phyloP scores from a whole-genome alignment of 2,888 invertebrate species.

The Chloromyia formosa region DNA sequence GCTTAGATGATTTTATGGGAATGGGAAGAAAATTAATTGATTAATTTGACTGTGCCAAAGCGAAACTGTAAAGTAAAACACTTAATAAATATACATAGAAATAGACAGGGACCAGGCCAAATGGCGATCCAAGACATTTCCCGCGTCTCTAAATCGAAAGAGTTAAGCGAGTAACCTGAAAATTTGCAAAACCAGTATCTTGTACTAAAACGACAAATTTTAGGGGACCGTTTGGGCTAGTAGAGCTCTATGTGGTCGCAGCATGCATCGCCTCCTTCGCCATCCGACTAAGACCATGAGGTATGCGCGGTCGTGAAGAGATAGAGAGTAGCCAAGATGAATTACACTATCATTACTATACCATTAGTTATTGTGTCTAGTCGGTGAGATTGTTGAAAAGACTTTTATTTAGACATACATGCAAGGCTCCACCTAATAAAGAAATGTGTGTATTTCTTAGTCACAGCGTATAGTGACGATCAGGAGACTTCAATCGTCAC shows the following conservation, averaged over 20 bases:
- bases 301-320: neutral
- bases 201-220: neutral
- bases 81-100: conserved; percentile 1
- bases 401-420: neutral
- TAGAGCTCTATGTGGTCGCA: too few species aligned
- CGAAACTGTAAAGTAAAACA: conserved; percentile 27
- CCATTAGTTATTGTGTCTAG: conserved; percentile 36
- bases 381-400: neutral
- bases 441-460: conserved; percentile 23
- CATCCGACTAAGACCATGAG: neutral
- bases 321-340: conserved; percentile 21
- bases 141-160: conserved; percentile 40
- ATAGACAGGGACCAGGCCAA: conserved; percentile 2
- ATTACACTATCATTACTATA: conserved; percentile 26
- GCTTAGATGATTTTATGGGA: conserved; percentile 36
- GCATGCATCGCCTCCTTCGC: neutral
- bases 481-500: neutral
- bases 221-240: conserved; percentile 10
- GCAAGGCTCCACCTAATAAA: conserved; percentile 32
- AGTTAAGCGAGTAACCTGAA: conserved; percentile 47
- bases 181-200: conserved; percentile 34
- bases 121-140: conserved; percentile 3
- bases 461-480: conserved; percentile 3
- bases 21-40: conserved; percentile 37
- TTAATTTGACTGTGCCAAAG: conserved; percentile 24